Conservation (phyloP, 2,797 vertebrate genomes). For the Sebastes kiyomatsui region DNA sequence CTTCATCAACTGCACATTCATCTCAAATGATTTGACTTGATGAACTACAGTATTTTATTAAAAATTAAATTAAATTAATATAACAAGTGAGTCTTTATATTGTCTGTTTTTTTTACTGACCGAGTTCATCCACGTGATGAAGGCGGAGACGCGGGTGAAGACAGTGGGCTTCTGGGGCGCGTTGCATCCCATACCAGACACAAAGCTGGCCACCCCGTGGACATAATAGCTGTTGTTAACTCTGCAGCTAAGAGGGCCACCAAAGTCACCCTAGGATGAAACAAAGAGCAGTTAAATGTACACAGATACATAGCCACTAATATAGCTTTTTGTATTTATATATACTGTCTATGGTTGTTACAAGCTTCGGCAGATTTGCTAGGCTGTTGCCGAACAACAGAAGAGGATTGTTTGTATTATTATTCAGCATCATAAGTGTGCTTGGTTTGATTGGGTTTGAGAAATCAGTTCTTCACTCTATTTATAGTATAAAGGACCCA, state of each 20-base stretch:
- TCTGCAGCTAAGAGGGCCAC: conserved; percentile 80
- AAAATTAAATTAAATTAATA: neutral
- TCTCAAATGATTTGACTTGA: neutral
- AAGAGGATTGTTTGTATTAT: neutral
- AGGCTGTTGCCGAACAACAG: neutral
- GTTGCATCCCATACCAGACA: conserved; percentile 83
- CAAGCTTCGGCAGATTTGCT: neutral
- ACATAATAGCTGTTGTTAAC: conserved; percentile 74
- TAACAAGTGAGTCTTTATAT: neutral
- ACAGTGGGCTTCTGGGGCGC: conserved; percentile 84
- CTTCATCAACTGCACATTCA: neutral
- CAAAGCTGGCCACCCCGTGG: conserved; percentile 86
- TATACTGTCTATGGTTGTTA: too few species aligned
- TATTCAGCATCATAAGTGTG: neutral
- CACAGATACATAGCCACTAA: neutral
- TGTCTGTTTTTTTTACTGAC: conserved; percentile 39
- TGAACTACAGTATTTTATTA: neutral
- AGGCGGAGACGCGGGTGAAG: conserved; percentile 89
- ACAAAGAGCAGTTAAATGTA: neutral
- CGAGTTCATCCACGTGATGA: conserved; percentile 83
- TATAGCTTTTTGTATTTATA: neutral
- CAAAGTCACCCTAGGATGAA: conserved; percentile 80
- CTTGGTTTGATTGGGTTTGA: neutral
- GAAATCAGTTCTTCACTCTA: neutral
- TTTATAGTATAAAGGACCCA: neutral